Evolutionary conservation across 2,888 invertebrate genomes (phyloP), one percentile per base, ranked within the genome.

Genomic region (Carcina quercana): DNA sequence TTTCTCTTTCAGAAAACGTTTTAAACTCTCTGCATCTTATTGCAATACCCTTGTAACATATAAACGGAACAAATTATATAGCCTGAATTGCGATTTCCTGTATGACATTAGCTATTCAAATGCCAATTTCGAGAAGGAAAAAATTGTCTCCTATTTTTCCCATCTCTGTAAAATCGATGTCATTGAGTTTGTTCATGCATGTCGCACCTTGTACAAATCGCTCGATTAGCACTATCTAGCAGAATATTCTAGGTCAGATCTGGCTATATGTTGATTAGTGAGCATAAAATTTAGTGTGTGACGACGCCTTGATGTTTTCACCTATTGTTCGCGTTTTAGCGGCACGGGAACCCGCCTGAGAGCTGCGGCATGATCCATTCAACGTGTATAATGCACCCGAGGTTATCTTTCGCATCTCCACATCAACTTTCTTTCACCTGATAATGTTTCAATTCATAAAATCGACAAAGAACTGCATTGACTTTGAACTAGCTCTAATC

Each of bases 151-250:
- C 43, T 42, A 53, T 52, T 65, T 60, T n/a, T 55, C 52, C 42
- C 51, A 47, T 57, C 45, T 42, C 52, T 49, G 46, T 50, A 59
- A 60, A 61, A 43, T 80, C 79, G 79, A 80, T 82, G 72, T 73
- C 66, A 66, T 57, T 51, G 61, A 53, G 63, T 50, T 70, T 68
- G 62, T 61, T 78, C 74, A 70, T 69, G 79, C 79, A 75, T 76
- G 58, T 63, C 71, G 46, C 54, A 55, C 64, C 63, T 75, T 68
- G 53, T 53, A 46, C 47, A 45, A 46, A 52, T 47, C 37, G 45
- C 38, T 58, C 35, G 43, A 47, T 47, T 46, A 45, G 51, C 53
- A 41, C 43, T 50, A 48, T 48, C 40, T 10, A 6, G 14, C 20
- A 37, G 65, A 73, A 70, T 54, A 52, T 64, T 67, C 66, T 67